Evolutionary conservation across 2,888 invertebrate species (phyloP), one percentile per base, ranked within the genome.

Genomic region (Pollenia angustigena): DNA sequence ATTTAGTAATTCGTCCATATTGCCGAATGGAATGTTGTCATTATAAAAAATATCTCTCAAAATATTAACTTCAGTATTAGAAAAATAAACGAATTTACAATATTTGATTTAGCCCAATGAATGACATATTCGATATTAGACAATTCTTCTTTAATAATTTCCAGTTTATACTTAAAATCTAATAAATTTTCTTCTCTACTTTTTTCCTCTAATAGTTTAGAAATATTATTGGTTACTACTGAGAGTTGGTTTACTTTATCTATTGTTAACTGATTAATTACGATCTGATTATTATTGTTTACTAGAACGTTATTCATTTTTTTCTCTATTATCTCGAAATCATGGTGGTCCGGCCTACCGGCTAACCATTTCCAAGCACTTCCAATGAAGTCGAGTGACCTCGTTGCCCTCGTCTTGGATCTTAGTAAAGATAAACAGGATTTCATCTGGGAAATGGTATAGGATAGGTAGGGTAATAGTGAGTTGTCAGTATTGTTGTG

Each of bases 331-430:
- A n/a, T n/a, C n/a, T n/a, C n/a, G n/a, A n/a, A n/a, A n/a, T n/a
- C n/a, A n/a, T n/a, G n/a, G n/a, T n/a, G n/a, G n/a, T n/a, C n/a
- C n/a, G n/a, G n/a, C n/a, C n/a, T n/a, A n/a, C n/a, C n/a, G n/a
- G n/a, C n/a, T n/a, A n/a, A n/a, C n/a, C n/a, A n/a, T 68, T 86
- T 88, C 82, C 88, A 88, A 11, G 76, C 85, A 11, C 42, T 81
- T 14, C 80, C 80, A 6, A 72, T 52, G n/a, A 64, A 52, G 9
- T 18, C 18, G 18, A 18, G 18, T 18, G 66, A 56, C 40, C 74
- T 54, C 44, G 40, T 81, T 12, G 7, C 12, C 23, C 18, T 81
- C n/a, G 42, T 16, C 12, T 54, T 52, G 18, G 42, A 44, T 42
- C 64, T 50, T 8, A 68, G 32, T 50, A n/a, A n/a, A 50, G 68